Evolutionary conservation across 2,797 vertebrate genomes (phyloP).

Genomic region (Lepilemur septentrionalis): DNA sequence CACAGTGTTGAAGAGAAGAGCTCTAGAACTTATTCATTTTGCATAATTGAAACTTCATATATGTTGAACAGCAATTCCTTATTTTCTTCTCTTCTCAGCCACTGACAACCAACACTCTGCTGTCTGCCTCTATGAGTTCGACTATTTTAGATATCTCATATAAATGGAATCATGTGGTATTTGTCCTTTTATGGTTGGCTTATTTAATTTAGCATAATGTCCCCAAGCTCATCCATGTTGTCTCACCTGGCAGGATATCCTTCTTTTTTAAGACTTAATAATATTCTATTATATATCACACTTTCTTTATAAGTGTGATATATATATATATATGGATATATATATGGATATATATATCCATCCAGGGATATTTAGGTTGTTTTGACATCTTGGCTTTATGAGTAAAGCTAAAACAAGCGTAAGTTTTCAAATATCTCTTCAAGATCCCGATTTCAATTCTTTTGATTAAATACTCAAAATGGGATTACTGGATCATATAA

Average conservation of each 20-base stretch:
- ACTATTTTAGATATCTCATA: neutral
- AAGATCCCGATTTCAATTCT: neutral
- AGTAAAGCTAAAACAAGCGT: neutral
- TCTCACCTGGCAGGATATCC: neutral
- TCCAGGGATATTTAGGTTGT: neutral
- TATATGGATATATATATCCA: neutral
- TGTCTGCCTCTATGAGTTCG: neutral
- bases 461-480: neutral
- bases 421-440: neutral
- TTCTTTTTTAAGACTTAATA: neutral
- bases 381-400: neutral
- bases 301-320: neutral
- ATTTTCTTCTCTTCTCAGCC: neutral
- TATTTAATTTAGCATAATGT: neutral
- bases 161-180: neutral
- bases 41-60: neutral
- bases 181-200: neutral
- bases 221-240: neutral
- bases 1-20: neutral
- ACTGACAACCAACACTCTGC: neutral
- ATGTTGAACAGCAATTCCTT: neutral
- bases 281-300: neutral
- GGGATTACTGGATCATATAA: neutral
- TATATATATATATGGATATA: no score
- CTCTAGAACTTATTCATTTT: neutral